These are phyloP conservation scores for Tipula lateralis DNA, from an alignment of 2,888 invertebrate species.

Conservation along the genomic window DNA sequence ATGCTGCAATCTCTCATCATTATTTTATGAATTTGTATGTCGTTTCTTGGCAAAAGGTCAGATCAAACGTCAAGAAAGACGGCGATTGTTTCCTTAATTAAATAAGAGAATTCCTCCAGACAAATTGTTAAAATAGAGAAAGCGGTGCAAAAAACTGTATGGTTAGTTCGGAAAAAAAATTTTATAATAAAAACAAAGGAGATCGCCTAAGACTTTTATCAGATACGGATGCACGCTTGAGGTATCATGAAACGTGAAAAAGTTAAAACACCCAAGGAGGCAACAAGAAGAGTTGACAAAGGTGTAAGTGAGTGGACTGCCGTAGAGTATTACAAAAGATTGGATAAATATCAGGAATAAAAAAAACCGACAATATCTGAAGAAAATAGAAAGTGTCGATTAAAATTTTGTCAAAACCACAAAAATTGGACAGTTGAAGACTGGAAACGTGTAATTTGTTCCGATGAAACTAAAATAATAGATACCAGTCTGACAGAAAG, in stretches of 20 bases:
- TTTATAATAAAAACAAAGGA: no score
- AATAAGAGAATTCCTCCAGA: not conserved
- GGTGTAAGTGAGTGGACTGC: not conserved
- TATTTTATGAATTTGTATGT: no score
- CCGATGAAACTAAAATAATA: no score
- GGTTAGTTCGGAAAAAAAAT: not conserved
- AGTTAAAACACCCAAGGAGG: not conserved
- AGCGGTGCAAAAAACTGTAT: not conserved
- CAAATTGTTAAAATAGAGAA: not conserved
- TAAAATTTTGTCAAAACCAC: no score
- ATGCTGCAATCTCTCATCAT: no score
- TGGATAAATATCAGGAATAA: not conserved
- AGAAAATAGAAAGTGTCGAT: no score
- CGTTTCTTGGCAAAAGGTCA: no score
- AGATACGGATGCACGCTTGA: no score
- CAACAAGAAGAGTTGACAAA: not conserved
- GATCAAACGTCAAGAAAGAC: no score
- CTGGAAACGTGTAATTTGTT: not conserved
- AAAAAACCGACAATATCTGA: not conserved
- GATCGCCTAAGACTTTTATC: no score
- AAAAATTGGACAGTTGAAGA: not conserved
- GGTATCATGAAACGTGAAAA: not conserved
- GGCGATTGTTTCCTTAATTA: not conserved
- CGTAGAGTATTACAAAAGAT: not conserved
- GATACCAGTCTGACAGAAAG: no score